Conservation (phyloP, 2,113 vertebrate species). For the Psettodes erumei region DNA sequence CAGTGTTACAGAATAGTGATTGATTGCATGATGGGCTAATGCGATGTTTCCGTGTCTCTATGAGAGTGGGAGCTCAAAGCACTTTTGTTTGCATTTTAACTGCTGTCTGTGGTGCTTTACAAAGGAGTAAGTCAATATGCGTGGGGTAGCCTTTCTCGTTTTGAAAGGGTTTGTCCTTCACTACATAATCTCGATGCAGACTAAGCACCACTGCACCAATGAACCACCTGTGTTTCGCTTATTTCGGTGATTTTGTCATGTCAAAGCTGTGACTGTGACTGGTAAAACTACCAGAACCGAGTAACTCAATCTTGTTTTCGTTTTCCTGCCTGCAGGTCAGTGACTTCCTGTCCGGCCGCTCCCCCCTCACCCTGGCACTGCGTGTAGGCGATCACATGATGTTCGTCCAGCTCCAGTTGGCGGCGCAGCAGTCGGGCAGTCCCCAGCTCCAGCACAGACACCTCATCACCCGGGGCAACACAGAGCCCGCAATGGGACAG, state of each 20-base stretch:
- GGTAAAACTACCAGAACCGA: neutral
- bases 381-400: conserved; percentile 99
- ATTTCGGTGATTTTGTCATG: neutral
- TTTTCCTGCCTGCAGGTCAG: conserved; percentile 88
- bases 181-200: neutral
- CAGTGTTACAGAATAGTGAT: conserved; percentile 54
- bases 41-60: conserved; percentile 42
- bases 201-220: neutral
- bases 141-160: neutral
- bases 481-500: conserved; percentile 76
- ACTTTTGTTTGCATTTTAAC: conserved; percentile 48
- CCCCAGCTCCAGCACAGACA: conserved; percentile 92
- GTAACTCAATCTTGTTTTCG: neutral
- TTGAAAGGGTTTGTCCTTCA: neutral
- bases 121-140: conserved; percentile 35
- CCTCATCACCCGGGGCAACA: conserved; percentile 85
- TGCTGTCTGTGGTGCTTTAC: conserved; percentile 38
- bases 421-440: conserved; percentile 90
- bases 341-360: conserved; percentile 97
- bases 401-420: conserved; percentile 98
- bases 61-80: conserved; percentile 44
- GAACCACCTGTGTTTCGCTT: too few relatives aligned
- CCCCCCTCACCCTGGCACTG: conserved; percentile 94
- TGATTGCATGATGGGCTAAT: conserved; percentile 42
- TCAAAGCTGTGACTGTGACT: neutral